Conservation (phyloP, 1,140 invertebrate species). For the Caenorhabditis brenneri region DNA sequence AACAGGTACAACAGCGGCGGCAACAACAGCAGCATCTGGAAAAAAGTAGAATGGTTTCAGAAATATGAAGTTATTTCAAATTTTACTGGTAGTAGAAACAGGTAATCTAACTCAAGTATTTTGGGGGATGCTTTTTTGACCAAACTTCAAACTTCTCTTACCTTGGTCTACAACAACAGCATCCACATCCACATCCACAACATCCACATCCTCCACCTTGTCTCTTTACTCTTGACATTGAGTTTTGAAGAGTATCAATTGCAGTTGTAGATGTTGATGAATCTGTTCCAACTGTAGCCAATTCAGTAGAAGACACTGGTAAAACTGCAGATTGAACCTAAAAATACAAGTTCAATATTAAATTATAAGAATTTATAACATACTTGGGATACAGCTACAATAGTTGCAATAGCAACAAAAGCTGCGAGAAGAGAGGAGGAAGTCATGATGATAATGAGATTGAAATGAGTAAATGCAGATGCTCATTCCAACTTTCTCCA, state of each 20-base stretch:
- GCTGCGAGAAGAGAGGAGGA: neutral
- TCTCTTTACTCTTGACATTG: constrained; percentile 40
- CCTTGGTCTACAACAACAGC: constrained; percentile 39
- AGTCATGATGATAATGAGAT: neutral
- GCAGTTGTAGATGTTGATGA: constrained; percentile 20
- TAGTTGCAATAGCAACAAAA: constrained; percentile 2
- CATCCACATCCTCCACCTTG: constrained; percentile 45
- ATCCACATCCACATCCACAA: constrained; percentile 38
- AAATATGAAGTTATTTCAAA: too few relatives aligned
- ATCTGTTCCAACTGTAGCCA: constrained; percentile 6
- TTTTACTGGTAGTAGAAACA: too few relatives aligned
- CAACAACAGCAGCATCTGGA: constrained; percentile 51
- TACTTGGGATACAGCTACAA: constrained; percentile 10
- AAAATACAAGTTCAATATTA: neutral
- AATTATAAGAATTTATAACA: neutral
- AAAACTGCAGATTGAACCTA: constrained; percentile 15
- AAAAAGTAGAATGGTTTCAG: neutral
- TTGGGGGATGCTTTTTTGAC: too few relatives aligned
- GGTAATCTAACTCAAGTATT: too few relatives aligned
- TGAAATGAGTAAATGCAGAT: neutral
- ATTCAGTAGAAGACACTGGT: neutral
- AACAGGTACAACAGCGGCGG: constrained; percentile 35
- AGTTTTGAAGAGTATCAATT: neutral
- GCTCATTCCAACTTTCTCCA: neutral
- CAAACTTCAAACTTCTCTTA: neutral